These are phyloP conservation scores for Propithecus coquereli DNA, from an alignment of 2,113 vertebrate genomes.

Conservation along the genomic window DNA sequence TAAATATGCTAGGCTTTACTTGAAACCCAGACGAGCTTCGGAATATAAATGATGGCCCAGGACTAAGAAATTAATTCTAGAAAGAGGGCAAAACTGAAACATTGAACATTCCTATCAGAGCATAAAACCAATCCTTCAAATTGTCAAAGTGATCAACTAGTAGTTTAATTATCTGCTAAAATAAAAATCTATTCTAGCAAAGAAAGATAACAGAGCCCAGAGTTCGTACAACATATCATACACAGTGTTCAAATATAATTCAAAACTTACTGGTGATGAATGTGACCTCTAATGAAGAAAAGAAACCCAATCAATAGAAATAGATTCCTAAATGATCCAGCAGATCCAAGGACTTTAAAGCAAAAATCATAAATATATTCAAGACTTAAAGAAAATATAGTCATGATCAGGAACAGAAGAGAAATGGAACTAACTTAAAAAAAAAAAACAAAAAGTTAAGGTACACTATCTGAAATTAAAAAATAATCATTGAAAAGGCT, in stretches of 20 bases:
- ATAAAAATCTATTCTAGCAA: neutral
- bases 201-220: neutral
- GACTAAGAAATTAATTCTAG: constrained; percentile 22
- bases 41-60: neutral
- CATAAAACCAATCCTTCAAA: neutral
- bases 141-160: neutral
- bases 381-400: neutral
- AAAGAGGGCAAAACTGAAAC: neutral
- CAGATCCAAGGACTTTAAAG: neutral
- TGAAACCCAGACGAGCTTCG: neutral
- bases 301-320: neutral
- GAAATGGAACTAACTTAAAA: neutral
- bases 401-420: neutral
- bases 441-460: neutral
- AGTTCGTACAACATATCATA: neutral
- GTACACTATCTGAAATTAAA: neutral
- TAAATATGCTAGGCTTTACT: constrained; percentile 1
- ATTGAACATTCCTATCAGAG: neutral
- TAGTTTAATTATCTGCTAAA: neutral
- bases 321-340: neutral
- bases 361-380: neutral
- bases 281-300: neutral
- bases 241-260: neutral
- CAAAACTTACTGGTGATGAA: neutral
- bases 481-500: neutral